Percentiles rank a stretch among this genome's conserved stretches.
phyloP scores from a whole-genome alignment of 2,797 vertebrate genomes.

The Urosaurus nigricauda region DNA sequence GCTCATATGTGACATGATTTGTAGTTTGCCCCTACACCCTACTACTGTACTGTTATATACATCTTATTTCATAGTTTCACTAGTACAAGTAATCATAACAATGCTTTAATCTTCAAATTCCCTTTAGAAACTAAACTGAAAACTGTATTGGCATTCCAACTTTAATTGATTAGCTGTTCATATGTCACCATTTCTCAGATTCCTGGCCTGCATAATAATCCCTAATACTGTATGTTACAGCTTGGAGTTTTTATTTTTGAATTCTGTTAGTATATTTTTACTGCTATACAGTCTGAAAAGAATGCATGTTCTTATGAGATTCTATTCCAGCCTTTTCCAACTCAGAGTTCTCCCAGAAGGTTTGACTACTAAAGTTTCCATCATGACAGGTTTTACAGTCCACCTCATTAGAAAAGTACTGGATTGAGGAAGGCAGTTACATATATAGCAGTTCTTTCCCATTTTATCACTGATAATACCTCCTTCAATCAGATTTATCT shows the following conservation, averaged over 20 bases:
- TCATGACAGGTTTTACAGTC: too few species aligned
- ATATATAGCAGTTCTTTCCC: background rate
- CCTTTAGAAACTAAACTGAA: background rate
- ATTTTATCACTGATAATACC: background rate
- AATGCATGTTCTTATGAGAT: background rate
- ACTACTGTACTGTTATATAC: background rate
- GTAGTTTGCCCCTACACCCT: background rate
- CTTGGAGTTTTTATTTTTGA: background rate
- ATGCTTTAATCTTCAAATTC: background rate
- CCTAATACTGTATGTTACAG: background rate
- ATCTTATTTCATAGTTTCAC: too few species aligned
- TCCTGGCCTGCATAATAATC: background rate
- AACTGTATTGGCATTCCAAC: background rate
- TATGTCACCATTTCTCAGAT: background rate
- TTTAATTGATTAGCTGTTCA: background rate
- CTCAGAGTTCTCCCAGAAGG: too few species aligned
- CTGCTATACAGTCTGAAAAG: background rate
- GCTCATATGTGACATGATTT: background rate
- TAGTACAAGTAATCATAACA: background rate
- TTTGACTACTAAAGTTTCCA: too few species aligned
- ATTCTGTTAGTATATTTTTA: background rate
- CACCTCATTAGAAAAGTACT: too few species aligned
- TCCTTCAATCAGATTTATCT: background rate
- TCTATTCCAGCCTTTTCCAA: background rate
- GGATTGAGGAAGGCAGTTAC: too few species aligned